Base-by-base conservation (phyloP, 1,140 invertebrate genomes). In the Pinna nobilis region DNA sequence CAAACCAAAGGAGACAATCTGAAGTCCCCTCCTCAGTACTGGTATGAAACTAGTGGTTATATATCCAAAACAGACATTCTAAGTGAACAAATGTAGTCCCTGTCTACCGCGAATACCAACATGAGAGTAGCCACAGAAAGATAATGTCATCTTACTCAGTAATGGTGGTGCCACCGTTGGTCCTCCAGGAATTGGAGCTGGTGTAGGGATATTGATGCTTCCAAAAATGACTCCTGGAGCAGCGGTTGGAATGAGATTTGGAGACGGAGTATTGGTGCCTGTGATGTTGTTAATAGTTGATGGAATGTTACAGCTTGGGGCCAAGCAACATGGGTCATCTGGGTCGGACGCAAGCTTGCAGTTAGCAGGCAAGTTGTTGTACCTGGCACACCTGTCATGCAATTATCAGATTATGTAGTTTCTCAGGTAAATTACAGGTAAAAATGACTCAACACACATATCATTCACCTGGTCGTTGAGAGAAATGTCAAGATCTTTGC, bases 301-400 rank as follows among this genome's bases (percentile, higher is more conserved):
- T 25, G 76, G 65, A 37, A 51, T 37, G 20, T 37, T 66, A 69
- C 84, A 85, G 13, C 61, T 50, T 18, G 81, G 81, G 15, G 73
- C 76, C 44, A 75, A 49, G 53, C 84, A 86, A 70, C 84, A 86
- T 1, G 77, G 53, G 25, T 82, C 82, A 37, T 67, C 41, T 11
- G 76, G 76, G 32, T 85, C 81, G 2, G 76, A 70, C 11, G 81
- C 76, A 64, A 84, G 60, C 6, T 32, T 71, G 66, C 84, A 86
- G 23, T 70, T 64, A 32, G 65, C 44, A 35, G 78, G 80, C 1
- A 80, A 28, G 59, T 66, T 76, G 13, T 76, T 55, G 55, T 80
- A 86, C 15, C 49, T 59, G 0, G 84, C 79, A 50, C 84, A 86
- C 69, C 82, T 85, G 37, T n/a, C 49, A 74, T 55, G n/a, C n/a